These are phyloP conservation scores for Gymnocephalus cernua DNA, from an alignment of 2,113 vertebrate species.

Conservation along the genomic window DNA sequence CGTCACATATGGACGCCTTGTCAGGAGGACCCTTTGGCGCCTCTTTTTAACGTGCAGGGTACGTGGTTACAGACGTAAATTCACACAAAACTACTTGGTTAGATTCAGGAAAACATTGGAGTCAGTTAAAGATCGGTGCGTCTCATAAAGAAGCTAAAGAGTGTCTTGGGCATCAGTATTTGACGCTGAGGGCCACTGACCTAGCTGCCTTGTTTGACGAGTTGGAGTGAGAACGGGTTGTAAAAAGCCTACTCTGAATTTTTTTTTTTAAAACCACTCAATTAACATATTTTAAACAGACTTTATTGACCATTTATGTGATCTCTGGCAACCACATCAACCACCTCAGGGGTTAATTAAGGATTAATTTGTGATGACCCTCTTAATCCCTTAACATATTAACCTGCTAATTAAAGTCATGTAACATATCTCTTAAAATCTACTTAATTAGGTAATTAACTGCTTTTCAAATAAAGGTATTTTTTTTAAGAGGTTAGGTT, in stretches of 20 bases:
- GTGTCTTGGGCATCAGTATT: too few species aligned
- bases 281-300: background rate
- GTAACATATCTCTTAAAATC: background rate
- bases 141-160: too few species aligned
- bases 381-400: background rate
- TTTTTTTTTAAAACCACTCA: background rate
- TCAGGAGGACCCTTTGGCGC: too few species aligned
- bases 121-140: too few species aligned
- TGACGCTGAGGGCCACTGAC: too few species aligned
- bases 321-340: background rate
- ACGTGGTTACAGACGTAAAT: too few species aligned
- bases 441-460: background rate
- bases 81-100: too few species aligned
- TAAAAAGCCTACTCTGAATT: background rate
- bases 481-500: background rate
- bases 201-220: too few species aligned
- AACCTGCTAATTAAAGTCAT: slow-evolving; percentile 5
- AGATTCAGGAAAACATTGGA: too few species aligned
- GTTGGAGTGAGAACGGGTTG: too few species aligned
- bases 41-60: too few species aligned
- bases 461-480: background rate
- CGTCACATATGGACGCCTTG: too few species aligned
- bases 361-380: slow-evolving; percentile 23
- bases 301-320: background rate
- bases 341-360: background rate